A percentile compares a stretch with the other conserved stretches of the same genome.
phyloP scores from a whole-genome alignment of 2,113 vertebrate genomes.

The Macroglossus sobrinus region DNA sequence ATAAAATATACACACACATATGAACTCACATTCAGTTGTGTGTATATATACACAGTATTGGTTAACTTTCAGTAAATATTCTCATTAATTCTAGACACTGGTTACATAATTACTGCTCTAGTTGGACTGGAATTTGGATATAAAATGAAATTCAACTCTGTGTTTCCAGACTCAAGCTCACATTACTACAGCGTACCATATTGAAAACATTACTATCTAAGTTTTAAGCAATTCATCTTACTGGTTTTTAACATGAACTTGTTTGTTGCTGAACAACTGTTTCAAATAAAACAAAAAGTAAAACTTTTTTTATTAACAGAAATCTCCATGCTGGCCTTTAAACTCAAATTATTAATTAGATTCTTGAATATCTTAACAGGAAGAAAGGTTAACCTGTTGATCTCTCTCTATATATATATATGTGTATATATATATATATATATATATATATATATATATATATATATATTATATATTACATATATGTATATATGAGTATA shows the following conservation, averaged over 20 bases:
- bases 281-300: background rate
- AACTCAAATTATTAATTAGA: background rate
- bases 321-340: background rate
- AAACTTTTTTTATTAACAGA: background rate
- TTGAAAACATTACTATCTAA: background rate
- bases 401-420: background rate
- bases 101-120: background rate
- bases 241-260: background rate
- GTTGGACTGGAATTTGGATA: background rate
- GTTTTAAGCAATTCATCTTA: background rate
- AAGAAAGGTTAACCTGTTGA: background rate
- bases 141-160: background rate
- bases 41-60: background rate
- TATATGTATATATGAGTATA: background rate
- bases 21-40: background rate
- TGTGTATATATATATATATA: background rate
- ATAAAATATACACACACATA: background rate
- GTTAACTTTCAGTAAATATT: background rate
- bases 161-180: background rate
- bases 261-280: background rate
- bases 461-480: background rate
- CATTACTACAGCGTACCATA: background rate
- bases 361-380: background rate
- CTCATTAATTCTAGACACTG: background rate
- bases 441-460: background rate